These are phyloP conservation scores for Ganaspis brasiliensis DNA, from an alignment of 2,888 invertebrate species.

Conservation along the genomic window DNA sequence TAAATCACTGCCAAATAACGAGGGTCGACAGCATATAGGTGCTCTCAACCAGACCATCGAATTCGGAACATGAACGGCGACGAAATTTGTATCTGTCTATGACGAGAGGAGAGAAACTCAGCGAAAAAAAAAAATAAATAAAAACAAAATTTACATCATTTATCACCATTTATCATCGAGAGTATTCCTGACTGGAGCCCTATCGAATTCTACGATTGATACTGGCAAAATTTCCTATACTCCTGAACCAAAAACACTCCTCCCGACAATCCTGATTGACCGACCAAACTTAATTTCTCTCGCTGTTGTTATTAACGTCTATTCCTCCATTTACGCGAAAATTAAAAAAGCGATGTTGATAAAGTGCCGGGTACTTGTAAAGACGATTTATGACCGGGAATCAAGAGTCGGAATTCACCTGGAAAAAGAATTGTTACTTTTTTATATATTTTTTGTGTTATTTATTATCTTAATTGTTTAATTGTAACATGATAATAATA, in stretches of 20 bases:
- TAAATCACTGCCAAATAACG: conserved; percentile 52
- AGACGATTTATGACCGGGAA: neutral
- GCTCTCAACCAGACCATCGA: conserved; percentile 49
- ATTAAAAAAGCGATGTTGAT: conserved; percentile 35
- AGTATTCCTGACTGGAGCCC: conserved; percentile 12
- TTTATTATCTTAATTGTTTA: no score
- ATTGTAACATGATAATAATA: no score
- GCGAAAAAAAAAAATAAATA: neutral
- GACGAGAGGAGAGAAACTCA: conserved; percentile 31
- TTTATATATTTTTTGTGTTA: neutral
- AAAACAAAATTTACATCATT: conserved; percentile 55
- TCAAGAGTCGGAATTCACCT: neutral
- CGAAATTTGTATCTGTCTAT: conserved; percentile 59
- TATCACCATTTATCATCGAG: conserved; percentile 59
- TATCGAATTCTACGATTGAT: conserved; percentile 28
- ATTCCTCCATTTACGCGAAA: conserved; percentile 19
- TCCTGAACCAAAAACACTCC: neutral
- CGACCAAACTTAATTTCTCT: conserved; percentile 29
- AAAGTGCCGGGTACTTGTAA: neutral
- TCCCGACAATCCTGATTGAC: conserved; percentile 31
- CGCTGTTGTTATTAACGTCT: conserved; percentile 28
- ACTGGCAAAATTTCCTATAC: conserved; percentile 6
- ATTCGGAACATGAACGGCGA: conserved; percentile 42
- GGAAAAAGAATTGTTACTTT: neutral
- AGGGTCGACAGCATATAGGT: conserved; percentile 43